Percentiles rank a stretch among this genome's conserved stretches.
These are phyloP conservation scores for Rhodeus uyekii DNA, from an alignment of 2,797 vertebrate genomes.

Conservation along the genomic window DNA sequence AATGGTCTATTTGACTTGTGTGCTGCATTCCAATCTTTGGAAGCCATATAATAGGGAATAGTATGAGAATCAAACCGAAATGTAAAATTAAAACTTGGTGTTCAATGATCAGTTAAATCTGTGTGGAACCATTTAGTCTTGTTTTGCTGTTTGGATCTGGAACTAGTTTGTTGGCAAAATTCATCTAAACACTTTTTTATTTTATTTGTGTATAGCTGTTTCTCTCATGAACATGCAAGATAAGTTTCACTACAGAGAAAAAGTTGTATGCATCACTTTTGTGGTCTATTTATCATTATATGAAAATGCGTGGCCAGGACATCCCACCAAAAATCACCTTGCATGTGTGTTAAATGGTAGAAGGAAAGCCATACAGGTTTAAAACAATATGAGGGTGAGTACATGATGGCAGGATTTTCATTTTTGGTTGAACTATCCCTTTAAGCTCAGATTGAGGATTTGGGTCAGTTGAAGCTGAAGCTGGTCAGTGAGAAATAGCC, in stretches of 20 bases:
- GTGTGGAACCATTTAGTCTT: background rate
- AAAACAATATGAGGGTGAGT: background rate
- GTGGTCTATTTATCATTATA: background rate
- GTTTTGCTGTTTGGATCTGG: background rate
- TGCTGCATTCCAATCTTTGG: background rate
- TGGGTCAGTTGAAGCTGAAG: too few species aligned
- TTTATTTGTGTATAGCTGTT: background rate
- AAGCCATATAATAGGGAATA: background rate
- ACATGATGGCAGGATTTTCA: background rate
- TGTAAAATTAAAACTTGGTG: background rate
- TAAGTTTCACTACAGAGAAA: background rate
- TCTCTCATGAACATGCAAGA: background rate
- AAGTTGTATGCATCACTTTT: background rate
- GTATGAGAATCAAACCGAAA: background rate
- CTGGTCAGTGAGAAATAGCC: constrained; percentile 57
- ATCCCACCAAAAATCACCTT: background rate
- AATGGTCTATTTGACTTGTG: background rate
- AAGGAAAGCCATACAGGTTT: background rate
- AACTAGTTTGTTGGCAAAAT: background rate
- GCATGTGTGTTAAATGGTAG: background rate
- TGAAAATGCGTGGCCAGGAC: background rate
- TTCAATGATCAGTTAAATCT: background rate
- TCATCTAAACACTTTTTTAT: background rate
- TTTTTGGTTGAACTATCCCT: constrained; percentile 9
- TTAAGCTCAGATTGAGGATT: constrained; percentile 4